These are phyloP conservation scores for Nanorana parkeri DNA, from an alignment of 2,113 vertebrate species.

Conservation along the genomic window DNA sequence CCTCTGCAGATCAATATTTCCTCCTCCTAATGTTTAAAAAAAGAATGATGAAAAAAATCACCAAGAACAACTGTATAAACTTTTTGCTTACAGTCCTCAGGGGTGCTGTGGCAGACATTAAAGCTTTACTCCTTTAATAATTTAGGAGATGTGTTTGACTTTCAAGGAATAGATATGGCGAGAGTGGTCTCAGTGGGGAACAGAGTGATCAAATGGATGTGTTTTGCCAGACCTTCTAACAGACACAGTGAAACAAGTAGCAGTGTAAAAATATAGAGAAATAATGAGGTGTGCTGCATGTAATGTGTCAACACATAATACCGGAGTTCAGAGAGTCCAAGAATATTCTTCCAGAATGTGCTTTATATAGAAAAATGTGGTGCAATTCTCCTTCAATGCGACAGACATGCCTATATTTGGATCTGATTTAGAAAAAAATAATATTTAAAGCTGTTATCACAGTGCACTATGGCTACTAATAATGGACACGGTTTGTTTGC, in stretches of 20 bases:
- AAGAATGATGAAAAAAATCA: neutral
- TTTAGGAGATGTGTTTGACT: slow-evolving; percentile 62
- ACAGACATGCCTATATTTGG: too few species aligned
- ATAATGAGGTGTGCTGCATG: slow-evolving; percentile 11
- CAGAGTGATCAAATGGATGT: slow-evolving; percentile 50
- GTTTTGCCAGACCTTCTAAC: slow-evolving; percentile 31
- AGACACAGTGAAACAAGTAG: slow-evolving; percentile 1
- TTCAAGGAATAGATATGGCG: slow-evolving; percentile 60
- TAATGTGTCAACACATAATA: neutral
- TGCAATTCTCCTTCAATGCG: too few species aligned
- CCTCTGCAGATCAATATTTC: slow-evolving; percentile 3
- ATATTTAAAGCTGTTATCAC: too few species aligned
- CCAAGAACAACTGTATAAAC: slow-evolving; percentile 16
- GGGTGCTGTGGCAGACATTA: slow-evolving; percentile 62
- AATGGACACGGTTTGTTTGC: too few species aligned
- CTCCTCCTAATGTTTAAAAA: neutral
- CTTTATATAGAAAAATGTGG: too few species aligned
- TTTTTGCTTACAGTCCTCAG: slow-evolving; percentile 27
- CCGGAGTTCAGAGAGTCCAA: neutral
- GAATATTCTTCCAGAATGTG: too few species aligned
- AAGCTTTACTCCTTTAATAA: slow-evolving; percentile 64
- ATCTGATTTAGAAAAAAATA: too few species aligned
- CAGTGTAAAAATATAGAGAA: neutral
- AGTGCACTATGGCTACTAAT: too few species aligned
- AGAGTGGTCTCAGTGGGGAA: slow-evolving; percentile 47